A percentile compares a stretch with the other conserved stretches of the same genome.
phyloP scores from a whole-genome alignment of 2,797 vertebrate species.

The Sciurus vulgaris region DNA sequence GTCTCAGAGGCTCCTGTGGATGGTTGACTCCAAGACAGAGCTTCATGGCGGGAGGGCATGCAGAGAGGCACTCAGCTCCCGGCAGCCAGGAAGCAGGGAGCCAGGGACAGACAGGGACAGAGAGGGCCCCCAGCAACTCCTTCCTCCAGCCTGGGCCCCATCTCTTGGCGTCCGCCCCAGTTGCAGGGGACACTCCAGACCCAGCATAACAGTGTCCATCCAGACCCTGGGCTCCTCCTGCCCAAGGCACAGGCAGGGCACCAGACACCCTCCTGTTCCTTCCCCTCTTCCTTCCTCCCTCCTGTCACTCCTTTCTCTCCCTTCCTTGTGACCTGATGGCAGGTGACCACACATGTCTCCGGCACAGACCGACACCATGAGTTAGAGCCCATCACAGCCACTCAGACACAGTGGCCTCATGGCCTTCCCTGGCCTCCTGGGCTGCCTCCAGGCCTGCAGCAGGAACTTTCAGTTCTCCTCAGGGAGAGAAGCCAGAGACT shows the following conservation, averaged over 20 bases:
- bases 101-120: too few species aligned
- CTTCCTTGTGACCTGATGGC: too few species aligned
- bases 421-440: conserved; percentile 70
- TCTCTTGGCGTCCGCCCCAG: too few species aligned
- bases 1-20: too few species aligned
- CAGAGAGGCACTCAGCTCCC: too few species aligned
- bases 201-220: conserved; percentile 56
- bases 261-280: not conserved
- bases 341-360: not conserved
- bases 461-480: conserved; percentile 83
- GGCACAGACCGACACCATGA: not conserved
- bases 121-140: too few species aligned
- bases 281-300: not conserved
- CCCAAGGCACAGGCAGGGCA: not conserved
- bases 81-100: too few species aligned
- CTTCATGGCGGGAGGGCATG: rapidly evolving
- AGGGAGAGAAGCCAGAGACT: conserved; percentile 84
- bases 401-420: not conserved
- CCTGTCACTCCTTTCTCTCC: not conserved
- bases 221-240: conserved; percentile 64
- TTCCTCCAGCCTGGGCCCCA: conserved; percentile 51
- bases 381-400: too few species aligned
- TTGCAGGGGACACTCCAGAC: too few species aligned
- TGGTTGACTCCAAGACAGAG: too few species aligned
- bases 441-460: conserved; percentile 48